Conservation (phyloP, 2,888 invertebrate species). For the Leucozona laternaria region DNA sequence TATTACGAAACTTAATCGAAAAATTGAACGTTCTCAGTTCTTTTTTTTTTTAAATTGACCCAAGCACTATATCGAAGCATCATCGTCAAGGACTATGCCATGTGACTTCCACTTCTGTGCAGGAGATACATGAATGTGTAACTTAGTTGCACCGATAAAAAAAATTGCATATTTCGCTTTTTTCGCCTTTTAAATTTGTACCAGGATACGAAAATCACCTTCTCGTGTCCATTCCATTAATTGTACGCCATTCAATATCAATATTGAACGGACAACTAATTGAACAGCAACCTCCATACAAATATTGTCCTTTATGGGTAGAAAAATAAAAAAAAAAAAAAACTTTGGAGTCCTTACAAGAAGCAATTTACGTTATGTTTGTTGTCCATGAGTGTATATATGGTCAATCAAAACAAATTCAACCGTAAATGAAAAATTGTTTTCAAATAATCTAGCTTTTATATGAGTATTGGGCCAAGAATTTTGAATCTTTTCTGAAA, state of each 20-base stretch:
- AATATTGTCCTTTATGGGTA: constrained; percentile 10
- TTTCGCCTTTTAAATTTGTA: background rate
- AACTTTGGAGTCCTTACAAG: background rate
- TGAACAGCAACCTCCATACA: background rate
- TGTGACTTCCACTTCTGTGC: background rate
- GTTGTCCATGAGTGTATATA: background rate
- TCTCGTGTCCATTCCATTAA: constrained; percentile 1
- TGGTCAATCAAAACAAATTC: background rate
- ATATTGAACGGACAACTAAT: background rate
- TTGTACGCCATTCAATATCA: constrained; percentile 14
- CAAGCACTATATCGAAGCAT: background rate
- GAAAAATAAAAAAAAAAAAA: background rate
- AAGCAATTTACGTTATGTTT: constrained; percentile 1
- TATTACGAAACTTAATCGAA: constrained; percentile 66
- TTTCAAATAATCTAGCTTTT: background rate
- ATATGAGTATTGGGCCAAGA: background rate
- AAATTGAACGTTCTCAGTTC: constrained; percentile 14
- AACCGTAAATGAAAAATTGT: background rate
- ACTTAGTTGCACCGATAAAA: constrained; percentile 8
- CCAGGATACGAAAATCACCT: constrained; percentile 8
- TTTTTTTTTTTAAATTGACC: background rate
- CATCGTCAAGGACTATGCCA: constrained; percentile 7
- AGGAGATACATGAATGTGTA: background rate
- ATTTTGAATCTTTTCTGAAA: background rate
- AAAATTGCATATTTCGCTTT: constrained; percentile 5